Base-by-base conservation (phyloP, 2,797 vertebrate species). In the Cossypha caffra region DNA sequence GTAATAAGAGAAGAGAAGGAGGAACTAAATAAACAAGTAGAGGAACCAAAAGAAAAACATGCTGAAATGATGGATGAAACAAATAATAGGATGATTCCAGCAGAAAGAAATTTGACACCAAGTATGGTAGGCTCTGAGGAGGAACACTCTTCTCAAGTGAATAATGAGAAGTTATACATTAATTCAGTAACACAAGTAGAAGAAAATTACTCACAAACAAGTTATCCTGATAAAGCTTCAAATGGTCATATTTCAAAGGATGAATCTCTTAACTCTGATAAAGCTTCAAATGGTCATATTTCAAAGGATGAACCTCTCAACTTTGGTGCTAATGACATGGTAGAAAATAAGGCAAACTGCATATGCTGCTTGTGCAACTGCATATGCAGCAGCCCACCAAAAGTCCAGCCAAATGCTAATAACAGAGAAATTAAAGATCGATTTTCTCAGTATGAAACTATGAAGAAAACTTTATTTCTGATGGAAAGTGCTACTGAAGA, bases 191-290 rank as follows among this genome's bases (percentile, higher is more conserved):
- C 26, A 68, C n/a, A 50, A 62, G 42, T 67, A 80, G 77, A 93
- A 90, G 69, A 90, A 90, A 88, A 52, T 86, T 58, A 33, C 64
- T 91, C 83, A 48, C 81, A 92, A 92, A 76, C 21, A 68, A 62
- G 25, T 64, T 72, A 88, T 86, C n/a, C 43, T 64, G 82, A 79
- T 28, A 64, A 88, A 67, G 58, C 37, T 62, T 18, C 18, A 55
- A 48, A 83, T 33, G 63, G 8, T 55, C 62, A 11, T 64, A 14
- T 63, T 43, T 54, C 73, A 35, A 89, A 77, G 37, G 55, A 42
- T 68, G 71, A 90, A 42, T 54, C 45, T 40, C 19, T 74, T 58
- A n/a, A 88, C 79, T 66, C 37, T 64, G 82, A 79, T 28, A 64
- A 88, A 67, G 58, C 37, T 62, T 18, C 18, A 55, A 48, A 83